Base-by-base conservation (phyloP, 2,888 invertebrate genomes). In the Julus scandinavius region DNA sequence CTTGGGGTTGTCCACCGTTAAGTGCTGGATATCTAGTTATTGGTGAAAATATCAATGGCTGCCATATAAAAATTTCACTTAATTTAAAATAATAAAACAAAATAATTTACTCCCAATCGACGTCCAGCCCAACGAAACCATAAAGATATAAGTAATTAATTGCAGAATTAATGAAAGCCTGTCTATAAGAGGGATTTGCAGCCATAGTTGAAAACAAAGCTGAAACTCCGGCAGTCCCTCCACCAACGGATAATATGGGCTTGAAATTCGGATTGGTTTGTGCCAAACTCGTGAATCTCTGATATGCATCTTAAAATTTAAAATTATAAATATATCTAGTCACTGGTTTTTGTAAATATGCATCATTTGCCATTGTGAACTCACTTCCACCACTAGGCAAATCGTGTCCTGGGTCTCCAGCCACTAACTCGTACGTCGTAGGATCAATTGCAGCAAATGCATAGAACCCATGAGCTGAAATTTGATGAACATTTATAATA, bases 161-260 rank as follows among this genome's bases (percentile, higher is more conserved):
- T 0, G 95, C 95, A 90, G 96, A 96, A 58, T 94, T 92, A 0
- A 96, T 94, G 91, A 97, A 92, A 1, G 86, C 89, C 45, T 90
- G 90, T 86, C 93, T 91, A 4, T 90, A 91, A 72, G 91, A 90
- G 38, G 91, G 90, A 3, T 91, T 91, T 7, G 91, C 91, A 0
- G 93, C 93, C 93, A 94, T 93, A 91, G 93, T 90, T 15, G 91
- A 92, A 89, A 92, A 92, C 89, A 92, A 92, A 41, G 90, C 90
- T 29, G 92, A 92, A 89, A 85, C 85, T 87, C 93, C 93, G 90
- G 93, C 93, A 88, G 92, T 92, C 93, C 93, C 93, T 20, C 93
- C 93, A 1, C 94, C 94, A 86, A 94, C 92, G 0, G 97, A 97
- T 15, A 97, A 92, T 2, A 95, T 94, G 7, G 96, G 94, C 91